Percentiles rank a stretch among this genome's conserved stretches.
These are phyloP conservation scores for Elephantulus edwardii DNA, from an alignment of 2,113 vertebrate genomes.

Conservation along the genomic window DNA sequence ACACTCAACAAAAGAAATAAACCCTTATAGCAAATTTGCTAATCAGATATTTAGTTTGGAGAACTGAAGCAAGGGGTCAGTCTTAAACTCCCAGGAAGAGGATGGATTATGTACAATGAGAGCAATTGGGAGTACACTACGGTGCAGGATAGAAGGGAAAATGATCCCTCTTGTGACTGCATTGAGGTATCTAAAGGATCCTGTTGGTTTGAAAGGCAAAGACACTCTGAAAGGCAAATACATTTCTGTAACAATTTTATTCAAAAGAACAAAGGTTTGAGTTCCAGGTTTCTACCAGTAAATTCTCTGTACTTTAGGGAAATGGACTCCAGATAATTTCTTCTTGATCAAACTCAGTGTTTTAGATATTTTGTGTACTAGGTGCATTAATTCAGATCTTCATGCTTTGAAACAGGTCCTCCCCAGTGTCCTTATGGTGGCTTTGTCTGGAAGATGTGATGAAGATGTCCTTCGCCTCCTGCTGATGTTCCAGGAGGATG, in stretches of 20 bases:
- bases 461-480: slow-evolving; percentile 71
- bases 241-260: background rate
- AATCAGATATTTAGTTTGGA: background rate
- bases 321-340: fast-evolving
- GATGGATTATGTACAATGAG: fast-evolving
- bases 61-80: background rate
- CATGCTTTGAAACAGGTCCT: slow-evolving; percentile 45
- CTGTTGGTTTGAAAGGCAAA: background rate
- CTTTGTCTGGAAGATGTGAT: slow-evolving; percentile 77
- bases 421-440: slow-evolving; percentile 54
- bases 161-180: fast-evolving
- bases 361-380: fast-evolving
- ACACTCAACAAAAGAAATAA: too few relatives aligned
- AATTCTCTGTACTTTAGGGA: background rate
- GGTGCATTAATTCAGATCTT: fast-evolving
- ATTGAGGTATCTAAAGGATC: fast-evolving
- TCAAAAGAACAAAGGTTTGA: background rate
- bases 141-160: fast-evolving
- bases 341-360: fast-evolving
- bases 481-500: slow-evolving; percentile 71
- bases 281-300: fast-evolving
- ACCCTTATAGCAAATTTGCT: background rate
- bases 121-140: fast-evolving
- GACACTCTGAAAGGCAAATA: background rate
- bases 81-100: too few relatives aligned